These are phyloP conservation scores for Fregata magnificens DNA, from an alignment of 2,113 vertebrate genomes.

Conservation along the genomic window DNA sequence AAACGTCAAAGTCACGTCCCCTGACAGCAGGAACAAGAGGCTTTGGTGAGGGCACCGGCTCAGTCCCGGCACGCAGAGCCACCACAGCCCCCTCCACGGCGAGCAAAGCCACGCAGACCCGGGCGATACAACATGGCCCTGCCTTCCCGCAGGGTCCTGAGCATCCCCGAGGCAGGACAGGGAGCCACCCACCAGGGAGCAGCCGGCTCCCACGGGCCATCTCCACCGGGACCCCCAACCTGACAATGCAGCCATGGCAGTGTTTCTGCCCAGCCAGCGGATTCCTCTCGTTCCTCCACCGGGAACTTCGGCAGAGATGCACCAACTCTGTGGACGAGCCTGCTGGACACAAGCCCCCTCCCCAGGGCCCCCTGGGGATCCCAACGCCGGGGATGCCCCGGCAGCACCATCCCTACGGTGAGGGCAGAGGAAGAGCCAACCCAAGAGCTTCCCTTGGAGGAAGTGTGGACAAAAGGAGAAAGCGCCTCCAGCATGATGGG, in stretches of 20 bases:
- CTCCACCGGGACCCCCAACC: neutral
- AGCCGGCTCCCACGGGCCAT: rapidly evolving
- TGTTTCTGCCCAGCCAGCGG: neutral
- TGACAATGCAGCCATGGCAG: neutral
- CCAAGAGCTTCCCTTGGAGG: neutral
- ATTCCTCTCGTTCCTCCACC: neutral
- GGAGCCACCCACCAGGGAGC: neutral
- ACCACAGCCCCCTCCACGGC: rapidly evolving
- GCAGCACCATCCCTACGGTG: neutral
- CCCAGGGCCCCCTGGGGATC: neutral
- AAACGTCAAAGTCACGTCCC: neutral
- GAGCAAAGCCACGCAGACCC: neutral
- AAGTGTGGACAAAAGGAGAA: neutral
- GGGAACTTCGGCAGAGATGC: neutral
- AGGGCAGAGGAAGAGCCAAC: neutral
- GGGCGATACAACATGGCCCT: neutral
- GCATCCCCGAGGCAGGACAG: neutral
- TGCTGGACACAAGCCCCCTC: neutral
- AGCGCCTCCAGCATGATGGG: rapidly evolving
- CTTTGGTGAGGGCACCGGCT: neutral
- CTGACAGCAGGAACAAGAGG: neutral
- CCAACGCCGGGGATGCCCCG: rapidly evolving
- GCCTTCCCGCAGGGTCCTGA: neutral
- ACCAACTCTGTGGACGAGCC: rapidly evolving
- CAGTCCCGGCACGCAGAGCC: neutral